Base-by-base conservation (phyloP, 2,797 vertebrate genomes). In the Hippopotamyrus pictus region DNA sequence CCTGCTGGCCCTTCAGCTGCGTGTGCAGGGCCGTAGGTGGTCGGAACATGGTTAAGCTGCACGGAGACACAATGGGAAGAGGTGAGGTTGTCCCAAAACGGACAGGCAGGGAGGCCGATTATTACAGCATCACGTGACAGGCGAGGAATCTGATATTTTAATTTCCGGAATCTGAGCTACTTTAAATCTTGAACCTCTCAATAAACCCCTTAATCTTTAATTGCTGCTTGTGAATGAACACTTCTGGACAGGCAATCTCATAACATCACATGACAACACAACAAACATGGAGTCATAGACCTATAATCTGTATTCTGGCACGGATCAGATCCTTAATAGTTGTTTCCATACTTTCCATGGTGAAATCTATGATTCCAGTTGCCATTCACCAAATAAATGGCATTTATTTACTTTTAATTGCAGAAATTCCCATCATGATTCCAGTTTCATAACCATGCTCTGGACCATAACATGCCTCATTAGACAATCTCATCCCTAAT, bases 41-140 rank as follows among this genome's bases (percentile, higher is more conserved):
- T 91, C 94, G 95, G 93, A 96, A 95, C 97, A 97, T 96, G 90
- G 93, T 91, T 19, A 85, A 92, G 89, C 91, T 91, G 88, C 14
- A n/a, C 5, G 6, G 73, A 89, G 1, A 89, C 19, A 89, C 7
- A 19, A 37, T 86, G 29, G 25, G 29, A 53, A 37, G 48, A 53
- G 5, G 46, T 25, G n/a, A 69, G 2, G 41, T 48, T 73, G 8
- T 33, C 22, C 5, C 1, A 79, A 44, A 17, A 19, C 5, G 5
- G 33, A 12, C 69, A 41, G 69, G 14, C 69, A 41, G 69, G 69
- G 69, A 19, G 69, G 69, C 37, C 2, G 69, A 41, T 76, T 76
- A 5, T 76, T 41, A 76, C 5, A 41, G 69, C 9, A 65, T 65
- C 69, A 19, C 14, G 14, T 5, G 12, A 17, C 29, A 76, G 33